These are phyloP conservation scores for Trichogramma dendrolimi DNA, from an alignment of 2,888 invertebrate species.

Conservation along the genomic window DNA sequence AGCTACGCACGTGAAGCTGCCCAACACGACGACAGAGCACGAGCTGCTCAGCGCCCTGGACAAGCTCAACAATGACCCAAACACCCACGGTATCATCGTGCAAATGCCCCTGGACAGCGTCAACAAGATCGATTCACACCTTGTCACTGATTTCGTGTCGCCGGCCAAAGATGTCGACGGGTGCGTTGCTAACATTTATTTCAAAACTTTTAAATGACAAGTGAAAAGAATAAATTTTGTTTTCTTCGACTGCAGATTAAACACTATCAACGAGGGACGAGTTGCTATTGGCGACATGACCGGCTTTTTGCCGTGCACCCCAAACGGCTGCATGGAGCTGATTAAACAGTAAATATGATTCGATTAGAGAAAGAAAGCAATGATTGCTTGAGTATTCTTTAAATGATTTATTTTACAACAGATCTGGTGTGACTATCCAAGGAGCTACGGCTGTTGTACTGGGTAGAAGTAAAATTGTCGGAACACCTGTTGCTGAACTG, in stretches of 20 bases:
- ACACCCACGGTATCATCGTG: constrained; percentile 91
- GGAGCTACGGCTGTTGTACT: constrained; percentile 89
- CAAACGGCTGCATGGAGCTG: constrained; percentile 89
- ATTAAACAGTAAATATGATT: constrained; percentile 61
- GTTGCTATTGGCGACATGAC: constrained; percentile 83
- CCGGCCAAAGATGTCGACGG: constrained; percentile 95
- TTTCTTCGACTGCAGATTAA: constrained; percentile 58
- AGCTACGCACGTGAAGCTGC: constrained; percentile 75
- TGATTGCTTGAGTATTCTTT: background rate
- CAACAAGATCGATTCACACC: constrained; percentile 77
- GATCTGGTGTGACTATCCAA: constrained; percentile 69
- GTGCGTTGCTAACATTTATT: constrained; percentile 53
- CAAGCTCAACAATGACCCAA: constrained; percentile 75
- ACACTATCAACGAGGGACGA: constrained; percentile 90
- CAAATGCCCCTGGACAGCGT: constrained; percentile 91
- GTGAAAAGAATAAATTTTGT: background rate
- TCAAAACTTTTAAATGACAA: background rate
- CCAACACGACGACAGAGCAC: constrained; percentile 73
- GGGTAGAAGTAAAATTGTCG: constrained; percentile 96
- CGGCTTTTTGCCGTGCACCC: constrained; percentile 94
- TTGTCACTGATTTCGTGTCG: constrained; percentile 81
- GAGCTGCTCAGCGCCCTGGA: constrained; percentile 71
- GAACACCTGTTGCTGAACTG: constrained; percentile 89
- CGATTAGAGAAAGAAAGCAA: background rate
- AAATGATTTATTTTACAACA: constrained; percentile 31